Percentiles rank a stretch among this genome's conserved stretches.
These are phyloP conservation scores for Dryas iulia DNA, from an alignment of 1,140 invertebrate genomes.

Conservation along the genomic window DNA sequence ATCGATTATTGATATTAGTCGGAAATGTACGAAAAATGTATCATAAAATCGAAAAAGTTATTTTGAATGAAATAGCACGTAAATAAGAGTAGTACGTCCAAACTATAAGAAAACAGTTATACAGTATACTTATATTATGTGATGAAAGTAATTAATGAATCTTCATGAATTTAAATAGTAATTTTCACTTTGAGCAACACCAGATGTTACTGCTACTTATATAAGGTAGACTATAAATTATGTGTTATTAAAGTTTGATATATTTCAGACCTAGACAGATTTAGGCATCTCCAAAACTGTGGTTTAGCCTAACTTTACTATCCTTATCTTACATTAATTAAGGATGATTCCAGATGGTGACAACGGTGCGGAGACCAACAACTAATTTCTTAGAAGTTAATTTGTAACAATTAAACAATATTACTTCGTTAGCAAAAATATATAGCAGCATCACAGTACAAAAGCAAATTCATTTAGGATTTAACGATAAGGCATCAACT, in stretches of 20 bases:
- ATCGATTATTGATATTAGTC: no score
- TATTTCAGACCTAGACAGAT: neutral
- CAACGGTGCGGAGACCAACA: neutral
- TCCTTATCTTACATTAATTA: neutral
- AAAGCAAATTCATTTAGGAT: neutral
- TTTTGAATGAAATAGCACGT: no score
- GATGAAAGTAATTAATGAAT: no score
- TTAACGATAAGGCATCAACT: neutral
- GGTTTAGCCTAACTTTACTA: neutral
- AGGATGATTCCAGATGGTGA: neutral
- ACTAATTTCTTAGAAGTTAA: neutral
- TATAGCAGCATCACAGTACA: neutral
- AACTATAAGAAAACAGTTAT: no score
- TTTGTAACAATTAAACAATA: neutral
- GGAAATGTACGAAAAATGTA: no score
- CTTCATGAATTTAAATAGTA: no score
- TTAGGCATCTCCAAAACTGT: neutral
- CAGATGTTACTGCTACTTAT: no score
- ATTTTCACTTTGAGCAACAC: no score
- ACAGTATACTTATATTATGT: no score
- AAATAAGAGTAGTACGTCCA: no score
- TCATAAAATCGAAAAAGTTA: no score
- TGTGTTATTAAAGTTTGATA: neutral
- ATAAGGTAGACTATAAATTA: neutral
- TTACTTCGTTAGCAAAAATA: neutral